Percentiles rank a stretch among this genome's conserved stretches.
Conservation (phyloP, 2,888 invertebrate species). For the Xestia xanthographa region DNA sequence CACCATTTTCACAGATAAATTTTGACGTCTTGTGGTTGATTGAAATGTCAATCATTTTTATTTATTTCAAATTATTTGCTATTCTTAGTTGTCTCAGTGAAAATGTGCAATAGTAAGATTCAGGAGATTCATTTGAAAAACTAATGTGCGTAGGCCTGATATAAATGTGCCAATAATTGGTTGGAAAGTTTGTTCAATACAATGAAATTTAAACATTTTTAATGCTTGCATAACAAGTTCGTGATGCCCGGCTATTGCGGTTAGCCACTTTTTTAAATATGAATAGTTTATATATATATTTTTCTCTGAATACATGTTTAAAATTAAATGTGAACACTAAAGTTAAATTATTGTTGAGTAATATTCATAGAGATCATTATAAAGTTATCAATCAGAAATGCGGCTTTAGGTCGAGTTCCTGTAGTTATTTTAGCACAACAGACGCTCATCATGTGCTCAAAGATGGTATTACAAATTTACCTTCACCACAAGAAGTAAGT, state of each 20-base stretch:
- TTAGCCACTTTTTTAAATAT: conserved; percentile 74
- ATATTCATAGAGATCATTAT: conserved; percentile 68
- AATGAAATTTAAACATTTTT: conserved; percentile 34
- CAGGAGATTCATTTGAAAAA: conserved; percentile 3
- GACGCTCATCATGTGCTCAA: conserved; percentile 72
- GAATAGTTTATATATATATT: conserved; percentile 80
- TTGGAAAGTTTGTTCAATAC: conserved; percentile 8
- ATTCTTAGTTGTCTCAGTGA: not conserved
- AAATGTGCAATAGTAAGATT: conserved; percentile 23
- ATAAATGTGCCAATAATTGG: conserved; percentile 11
- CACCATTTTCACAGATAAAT: conserved; percentile 5
- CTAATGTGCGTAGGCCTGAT: not conserved
- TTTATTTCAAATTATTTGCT: conserved; percentile 45
- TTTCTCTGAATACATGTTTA: conserved; percentile 76
- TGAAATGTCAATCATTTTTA: conserved; percentile 50
- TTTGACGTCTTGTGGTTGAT: conserved; percentile 39
- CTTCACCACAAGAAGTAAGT: conserved; percentile 87
- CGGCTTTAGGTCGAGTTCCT: conserved; percentile 60
- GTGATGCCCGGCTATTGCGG: conserved; percentile 63
- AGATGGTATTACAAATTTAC: conserved; percentile 79
- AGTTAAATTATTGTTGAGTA: conserved; percentile 73
- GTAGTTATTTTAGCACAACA: conserved; percentile 74
- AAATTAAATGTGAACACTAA: conserved; percentile 77
- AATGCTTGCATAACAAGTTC: conserved; percentile 83
- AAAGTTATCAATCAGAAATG: conserved; percentile 65